Percentiles rank a stretch among this genome's conserved stretches.
phyloP scores from a whole-genome alignment of 1,140 invertebrate species.

The Drosophila micromelanica region DNA sequence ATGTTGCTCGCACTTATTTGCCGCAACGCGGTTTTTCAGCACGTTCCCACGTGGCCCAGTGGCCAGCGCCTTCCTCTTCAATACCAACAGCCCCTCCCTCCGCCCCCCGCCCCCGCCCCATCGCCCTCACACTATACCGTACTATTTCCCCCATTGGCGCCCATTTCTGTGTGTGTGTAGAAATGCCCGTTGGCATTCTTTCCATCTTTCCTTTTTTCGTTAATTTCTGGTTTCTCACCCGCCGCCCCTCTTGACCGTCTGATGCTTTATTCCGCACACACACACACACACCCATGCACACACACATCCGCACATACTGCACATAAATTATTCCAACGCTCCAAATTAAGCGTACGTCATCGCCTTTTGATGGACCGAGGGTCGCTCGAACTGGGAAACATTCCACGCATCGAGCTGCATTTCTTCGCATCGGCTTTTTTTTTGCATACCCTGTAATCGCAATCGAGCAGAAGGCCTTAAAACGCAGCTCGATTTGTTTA shows the following conservation, averaged over 20 bases:
- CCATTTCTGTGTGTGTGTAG: constrained; percentile 33
- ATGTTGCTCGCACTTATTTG: constrained; percentile 42
- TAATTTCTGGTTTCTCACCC: constrained; percentile 4
- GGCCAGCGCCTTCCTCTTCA: constrained; percentile 1
- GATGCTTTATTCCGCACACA: constrained; percentile 15
- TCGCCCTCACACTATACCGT: neutral
- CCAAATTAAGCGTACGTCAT: constrained; percentile 79
- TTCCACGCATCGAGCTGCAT: constrained; percentile 15
- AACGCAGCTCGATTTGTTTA: too few species aligned
- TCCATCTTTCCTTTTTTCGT: constrained; percentile 16
- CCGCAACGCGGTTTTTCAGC: constrained; percentile 69
- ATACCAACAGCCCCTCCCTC: neutral
- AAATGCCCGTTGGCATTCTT: constrained; percentile 49
- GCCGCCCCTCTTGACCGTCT: constrained; percentile 3
- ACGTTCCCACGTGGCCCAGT: constrained; percentile 44
- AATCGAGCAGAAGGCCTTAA: neutral
- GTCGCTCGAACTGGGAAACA: constrained; percentile 25
- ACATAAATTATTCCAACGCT: constrained; percentile 72
- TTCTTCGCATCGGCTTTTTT: constrained; percentile 8
- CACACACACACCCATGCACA: neutral
- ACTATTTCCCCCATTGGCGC: neutral
- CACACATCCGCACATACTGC: constrained; percentile 17
- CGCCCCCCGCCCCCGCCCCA: neutral
- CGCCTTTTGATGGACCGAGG: constrained; percentile 66
- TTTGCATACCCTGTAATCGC: constrained; percentile 31